Conservation (phyloP, 1,140 invertebrate genomes). For the Medauroidea extradentata region DNA sequence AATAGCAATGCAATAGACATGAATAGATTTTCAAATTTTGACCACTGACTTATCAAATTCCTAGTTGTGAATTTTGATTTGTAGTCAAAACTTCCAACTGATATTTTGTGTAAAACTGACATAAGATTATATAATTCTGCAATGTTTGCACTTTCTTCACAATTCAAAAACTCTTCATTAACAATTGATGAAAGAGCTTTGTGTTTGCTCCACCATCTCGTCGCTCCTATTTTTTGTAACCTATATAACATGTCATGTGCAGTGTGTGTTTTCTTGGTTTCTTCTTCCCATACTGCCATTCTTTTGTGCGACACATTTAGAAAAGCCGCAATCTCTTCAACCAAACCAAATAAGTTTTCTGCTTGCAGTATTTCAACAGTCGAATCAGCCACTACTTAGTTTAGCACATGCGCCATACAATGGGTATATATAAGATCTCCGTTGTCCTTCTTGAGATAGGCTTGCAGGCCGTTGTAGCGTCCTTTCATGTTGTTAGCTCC, state of each 20-base stretch:
- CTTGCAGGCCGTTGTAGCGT: constrained; percentile 15
- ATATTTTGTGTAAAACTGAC: constrained; percentile 13
- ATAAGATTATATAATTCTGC: constrained; percentile 13
- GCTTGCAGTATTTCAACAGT: constrained; percentile 15
- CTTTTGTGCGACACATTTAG: constrained; percentile 13
- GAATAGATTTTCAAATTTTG: constrained; percentile 19
- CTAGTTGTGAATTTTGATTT: constrained; percentile 6
- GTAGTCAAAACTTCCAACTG: constrained; percentile 15
- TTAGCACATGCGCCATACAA: constrained; percentile 21
- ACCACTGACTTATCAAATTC: constrained; percentile 15
- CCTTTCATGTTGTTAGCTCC: constrained; percentile 7
- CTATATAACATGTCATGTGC: constrained; percentile 8
- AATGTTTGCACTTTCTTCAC: constrained; percentile 1
- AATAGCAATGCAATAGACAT: constrained; percentile 14
- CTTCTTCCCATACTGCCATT: constrained; percentile 17
- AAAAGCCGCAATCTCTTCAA: constrained; percentile 19
- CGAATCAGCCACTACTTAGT: constrained; percentile 20
- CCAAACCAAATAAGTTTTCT: constrained; percentile 21
- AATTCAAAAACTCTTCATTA: background rate
- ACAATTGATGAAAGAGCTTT: constrained; percentile 14
- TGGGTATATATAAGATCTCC: constrained; percentile 19
- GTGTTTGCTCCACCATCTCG: constrained; percentile 20
- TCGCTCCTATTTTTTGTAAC: constrained; percentile 18
- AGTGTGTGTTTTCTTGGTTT: constrained; percentile 9
- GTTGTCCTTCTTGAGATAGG: constrained; percentile 13